Base-by-base conservation (phyloP, 1,140 invertebrate genomes). In the Drosophila erecta region DNA sequence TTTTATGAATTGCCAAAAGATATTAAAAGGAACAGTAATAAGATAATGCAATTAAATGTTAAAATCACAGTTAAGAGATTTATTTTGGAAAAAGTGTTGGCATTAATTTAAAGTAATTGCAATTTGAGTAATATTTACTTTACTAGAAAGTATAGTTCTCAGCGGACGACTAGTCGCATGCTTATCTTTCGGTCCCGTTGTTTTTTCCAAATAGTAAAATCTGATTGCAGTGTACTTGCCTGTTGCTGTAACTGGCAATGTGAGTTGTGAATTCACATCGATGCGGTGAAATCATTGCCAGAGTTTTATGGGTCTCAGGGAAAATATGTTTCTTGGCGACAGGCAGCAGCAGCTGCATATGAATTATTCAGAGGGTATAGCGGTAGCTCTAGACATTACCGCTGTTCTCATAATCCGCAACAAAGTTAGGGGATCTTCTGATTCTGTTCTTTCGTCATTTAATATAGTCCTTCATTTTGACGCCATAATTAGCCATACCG, bases 371-470 rank as follows among this genome's bases (percentile, higher is more conserved):
- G 58, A 43, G 15, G 22, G 38, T 44, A 50, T 33, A 10, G 8
- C 7, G 67, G 73, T 27, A 73, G 62, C 6, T 54, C 53, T 15
- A 55, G 27, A 8, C 47, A 73, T 38, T 79, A 70, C 44, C 65
- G 54, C 66, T 20, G 64, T 74, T 33, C 47, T 43, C 35, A 79
- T 69, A 43, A 62, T 78, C 17, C 40, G 58, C 3, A 72, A 79
- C 20, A 72, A 76, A 33, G n/a, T 81, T n/a, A 51, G 51, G 24
- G 58, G 41, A 46, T 35, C 53, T 24, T 72, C 76, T 22, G 61
- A 76, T 49, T 47, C 37, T 30, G 43, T 76, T 4, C 44, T 73
- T 27, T 35, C 51, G 4, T 60, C 51, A 12, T 76, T 66, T 37
- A 75, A 41, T 41, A 41, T 15, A 7, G 40, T 41, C 8, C 40